phyloP scores from a whole-genome alignment of 2,797 vertebrate genomes.

The Ptychadena robeensis region DNA sequence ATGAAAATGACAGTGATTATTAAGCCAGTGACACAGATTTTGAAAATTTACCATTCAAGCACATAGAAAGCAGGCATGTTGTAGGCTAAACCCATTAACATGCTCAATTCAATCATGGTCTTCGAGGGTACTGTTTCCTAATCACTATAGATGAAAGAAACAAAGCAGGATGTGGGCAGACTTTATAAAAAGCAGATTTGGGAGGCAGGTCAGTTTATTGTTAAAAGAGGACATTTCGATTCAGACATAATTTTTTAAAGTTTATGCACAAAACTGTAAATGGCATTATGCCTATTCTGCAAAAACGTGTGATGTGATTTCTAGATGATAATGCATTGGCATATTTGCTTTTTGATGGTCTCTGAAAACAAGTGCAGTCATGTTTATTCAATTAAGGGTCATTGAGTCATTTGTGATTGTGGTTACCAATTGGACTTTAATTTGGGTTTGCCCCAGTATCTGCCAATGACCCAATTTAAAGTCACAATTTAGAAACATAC shows the following conservation, averaged over 20 bases:
- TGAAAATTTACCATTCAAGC: not conserved
- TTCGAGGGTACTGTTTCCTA: not conserved
- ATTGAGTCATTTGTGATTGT: too few species aligned
- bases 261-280: not conserved
- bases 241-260: too few species aligned
- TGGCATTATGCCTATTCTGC: too few species aligned
- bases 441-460: too few species aligned
- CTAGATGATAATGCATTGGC: not conserved
- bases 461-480: too few species aligned
- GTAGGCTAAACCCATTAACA: not conserved
- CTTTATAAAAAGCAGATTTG: not conserved
- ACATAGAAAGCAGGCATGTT: not conserved
- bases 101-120: not conserved
- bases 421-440: not conserved
- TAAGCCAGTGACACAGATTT: not conserved
- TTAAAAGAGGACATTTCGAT: not conserved
- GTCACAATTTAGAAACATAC: too few species aligned
- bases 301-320: not conserved
- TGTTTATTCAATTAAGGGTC: not conserved
- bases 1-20: not conserved
- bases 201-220: not conserved
- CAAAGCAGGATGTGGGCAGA: not conserved
- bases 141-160: not conserved
- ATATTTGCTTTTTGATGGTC: not conserved
- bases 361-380: not conserved